Percentiles rank a stretch among this genome's conserved stretches.
These are phyloP conservation scores for Ceratina australensis DNA, from an alignment of 1,140 invertebrate genomes.

Conservation along the genomic window DNA sequence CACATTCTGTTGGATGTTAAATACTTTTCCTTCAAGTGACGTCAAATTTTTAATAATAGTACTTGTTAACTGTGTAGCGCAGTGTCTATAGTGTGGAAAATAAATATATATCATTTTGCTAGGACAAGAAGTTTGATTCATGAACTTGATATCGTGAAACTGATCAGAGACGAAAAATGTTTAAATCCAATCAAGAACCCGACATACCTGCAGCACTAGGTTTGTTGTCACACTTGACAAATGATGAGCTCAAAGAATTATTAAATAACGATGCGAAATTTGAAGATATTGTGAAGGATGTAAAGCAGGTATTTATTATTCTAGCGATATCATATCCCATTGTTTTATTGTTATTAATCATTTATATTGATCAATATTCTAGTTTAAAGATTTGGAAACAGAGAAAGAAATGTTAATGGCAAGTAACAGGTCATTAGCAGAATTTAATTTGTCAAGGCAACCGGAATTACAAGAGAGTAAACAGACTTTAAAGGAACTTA, in stretches of 20 bases:
- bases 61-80: not conserved
- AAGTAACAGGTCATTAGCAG: conserved; percentile 91
- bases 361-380: conserved; percentile 3
- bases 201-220: conserved; percentile 78
- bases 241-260: conserved; percentile 90
- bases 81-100: not conserved
- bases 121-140: not conserved
- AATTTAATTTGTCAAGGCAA: conserved; percentile 91
- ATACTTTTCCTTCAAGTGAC: no score
- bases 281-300: conserved; percentile 87
- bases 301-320: conserved; percentile 85
- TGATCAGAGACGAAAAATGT: conserved; percentile 60
- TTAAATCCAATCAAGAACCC: conserved; percentile 69
- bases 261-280: conserved; percentile 92
- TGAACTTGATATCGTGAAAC: not conserved
- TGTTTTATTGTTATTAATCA: not conserved
- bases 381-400: conserved; percentile 88
- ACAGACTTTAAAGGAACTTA: conserved; percentile 84
- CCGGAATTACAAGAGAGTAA: conserved; percentile 88
- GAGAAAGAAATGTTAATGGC: conserved; percentile 93
- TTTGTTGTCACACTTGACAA: conserved; percentile 81
- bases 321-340: conserved; percentile 1
- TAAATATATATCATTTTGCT: conserved; percentile 3
- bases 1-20: no score
- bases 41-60: no score